Evolutionary conservation across 2,888 invertebrate species (phyloP).

Genomic region (Cyrtodaria siliqua): DNA sequence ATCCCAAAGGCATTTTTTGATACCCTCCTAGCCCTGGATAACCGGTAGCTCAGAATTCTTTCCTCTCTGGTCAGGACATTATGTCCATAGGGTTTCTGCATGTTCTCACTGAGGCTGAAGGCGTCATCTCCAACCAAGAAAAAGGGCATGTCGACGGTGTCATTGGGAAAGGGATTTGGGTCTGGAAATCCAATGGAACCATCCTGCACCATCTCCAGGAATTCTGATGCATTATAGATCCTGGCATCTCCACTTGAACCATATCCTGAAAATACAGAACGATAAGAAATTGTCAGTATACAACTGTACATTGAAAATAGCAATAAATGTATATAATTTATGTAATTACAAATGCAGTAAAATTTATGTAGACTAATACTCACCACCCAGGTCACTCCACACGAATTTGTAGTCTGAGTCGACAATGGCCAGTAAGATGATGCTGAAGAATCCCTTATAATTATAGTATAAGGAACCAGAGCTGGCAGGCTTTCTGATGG

Average conservation of each 20-base stretch:
- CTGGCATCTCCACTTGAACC: conserved; percentile 29
- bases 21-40: conserved; percentile 34
- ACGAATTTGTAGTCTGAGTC: conserved; percentile 53
- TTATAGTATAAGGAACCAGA: conserved; percentile 44
- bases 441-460: conserved; percentile 41
- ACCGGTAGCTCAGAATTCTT: conserved; percentile 23
- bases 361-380: conserved; percentile 27
- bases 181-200: conserved; percentile 23
- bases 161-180: conserved; percentile 17
- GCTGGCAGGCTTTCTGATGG: conserved; percentile 26
- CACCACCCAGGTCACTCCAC: conserved; percentile 29
- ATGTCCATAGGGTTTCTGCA: conserved; percentile 16
- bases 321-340: conserved; percentile 30
- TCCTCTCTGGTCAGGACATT: conserved; percentile 21
- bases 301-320: conserved; percentile 27
- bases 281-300: conserved; percentile 32
- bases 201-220: conserved; percentile 27
- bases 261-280: conserved; percentile 27
- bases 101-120: conserved; percentile 23
- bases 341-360: conserved; percentile 16
- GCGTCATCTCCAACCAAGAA: conserved; percentile 13
- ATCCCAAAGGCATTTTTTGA: conserved; percentile 27
- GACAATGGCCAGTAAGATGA: conserved; percentile 28
- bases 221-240: conserved; percentile 36
- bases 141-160: conserved; percentile 31